Percentiles rank a stretch among this genome's conserved stretches.
Evolutionary conservation across 1,140 invertebrate species (phyloP).

Genomic region (Temnothorax curvispinosus): DNA sequence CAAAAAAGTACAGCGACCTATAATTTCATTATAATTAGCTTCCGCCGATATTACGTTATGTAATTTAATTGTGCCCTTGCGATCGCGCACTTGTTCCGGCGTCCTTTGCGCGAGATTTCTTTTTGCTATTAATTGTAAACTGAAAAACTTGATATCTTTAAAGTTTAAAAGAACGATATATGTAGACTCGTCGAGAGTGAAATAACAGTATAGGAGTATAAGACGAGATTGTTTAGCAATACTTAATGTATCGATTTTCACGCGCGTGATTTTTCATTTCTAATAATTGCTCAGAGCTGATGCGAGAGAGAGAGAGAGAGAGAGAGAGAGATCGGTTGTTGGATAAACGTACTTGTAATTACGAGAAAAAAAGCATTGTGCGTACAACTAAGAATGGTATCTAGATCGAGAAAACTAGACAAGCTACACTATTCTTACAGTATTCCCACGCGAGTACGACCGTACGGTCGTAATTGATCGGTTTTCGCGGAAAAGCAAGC

Average conservation of each 20-base stretch:
- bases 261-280: no score
- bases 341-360: not conserved
- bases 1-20: conserved; percentile 34
- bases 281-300: no score
- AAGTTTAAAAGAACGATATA: not conserved
- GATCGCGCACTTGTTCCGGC: not conserved
- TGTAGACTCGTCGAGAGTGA: no score
- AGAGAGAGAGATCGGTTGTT: not conserved
- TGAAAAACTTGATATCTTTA: not conserved
- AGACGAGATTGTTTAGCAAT: no score
- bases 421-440: conserved; percentile 1
- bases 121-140: not conserved
- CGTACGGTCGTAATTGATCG: conserved; percentile 27
- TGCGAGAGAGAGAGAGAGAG: no score
- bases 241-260: not conserved
- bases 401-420: not conserved
- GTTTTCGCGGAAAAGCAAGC: conserved; percentile 47
- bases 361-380: conserved; percentile 2
- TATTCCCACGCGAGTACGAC: no score
- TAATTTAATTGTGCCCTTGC: conserved; percentile 45
- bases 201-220: no score
- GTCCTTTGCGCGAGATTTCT: no score
- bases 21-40: conserved; percentile 71
- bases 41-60: conserved; percentile 60
- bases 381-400: conserved; percentile 5